These are phyloP conservation scores for Drosophila nannoptera DNA, from an alignment of 1,140 invertebrate genomes.

Conservation along the genomic window DNA sequence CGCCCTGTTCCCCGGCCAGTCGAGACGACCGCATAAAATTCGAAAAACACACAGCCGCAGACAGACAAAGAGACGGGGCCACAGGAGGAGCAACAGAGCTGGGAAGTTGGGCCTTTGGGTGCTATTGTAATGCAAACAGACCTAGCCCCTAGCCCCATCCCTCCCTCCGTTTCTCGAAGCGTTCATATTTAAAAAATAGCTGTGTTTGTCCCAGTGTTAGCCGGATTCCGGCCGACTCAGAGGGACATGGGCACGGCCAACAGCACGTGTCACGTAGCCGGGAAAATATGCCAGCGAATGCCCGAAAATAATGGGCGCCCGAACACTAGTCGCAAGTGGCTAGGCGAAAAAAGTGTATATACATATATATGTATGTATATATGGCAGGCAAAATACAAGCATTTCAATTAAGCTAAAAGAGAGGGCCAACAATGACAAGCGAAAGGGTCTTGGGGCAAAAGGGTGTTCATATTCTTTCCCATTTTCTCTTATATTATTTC, in stretches of 20 bases:
- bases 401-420: conserved; percentile 69
- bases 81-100: neutral
- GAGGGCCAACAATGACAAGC: neutral
- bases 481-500: neutral
- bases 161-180: conserved; percentile 20
- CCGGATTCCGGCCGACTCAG: conserved; percentile 20
- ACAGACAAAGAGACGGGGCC: neutral
- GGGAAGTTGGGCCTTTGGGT: conserved; percentile 8
- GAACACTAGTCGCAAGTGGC: conserved; percentile 32
- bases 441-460: neutral
- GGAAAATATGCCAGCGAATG: conserved; percentile 63
- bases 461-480: neutral
- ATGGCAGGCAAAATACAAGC: conserved; percentile 34
- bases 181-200: conserved; percentile 71
- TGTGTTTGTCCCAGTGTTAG: conserved; percentile 55
- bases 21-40: conserved; percentile 51
- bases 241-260: conserved; percentile 10
- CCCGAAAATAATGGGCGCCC: conserved; percentile 53
- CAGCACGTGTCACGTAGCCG: conserved; percentile 67
- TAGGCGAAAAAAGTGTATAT: conserved; percentile 9
- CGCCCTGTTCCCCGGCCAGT: conserved; percentile 53
- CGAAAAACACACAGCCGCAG: conserved; percentile 3
- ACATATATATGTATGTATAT: too few relatives aligned
- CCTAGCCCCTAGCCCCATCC: neutral
- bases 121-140: conserved; percentile 39